These are phyloP conservation scores for Embidobia sp. DNA, from an alignment of 2,888 invertebrate species.

Conservation along the genomic window DNA sequence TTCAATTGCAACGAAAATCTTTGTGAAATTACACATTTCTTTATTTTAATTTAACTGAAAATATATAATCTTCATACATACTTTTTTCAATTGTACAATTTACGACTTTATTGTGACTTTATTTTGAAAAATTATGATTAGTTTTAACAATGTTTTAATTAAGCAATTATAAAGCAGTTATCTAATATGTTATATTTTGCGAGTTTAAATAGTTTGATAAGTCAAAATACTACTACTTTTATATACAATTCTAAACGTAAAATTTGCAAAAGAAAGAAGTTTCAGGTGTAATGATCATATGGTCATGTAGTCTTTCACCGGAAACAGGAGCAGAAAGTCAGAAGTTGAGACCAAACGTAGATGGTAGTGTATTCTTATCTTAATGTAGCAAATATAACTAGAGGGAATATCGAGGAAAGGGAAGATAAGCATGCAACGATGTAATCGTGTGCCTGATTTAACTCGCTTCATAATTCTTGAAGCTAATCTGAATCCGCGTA, in stretches of 20 bases:
- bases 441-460: conserved; percentile 80
- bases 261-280: not conserved
- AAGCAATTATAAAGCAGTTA: too few relatives aligned
- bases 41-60: too few relatives aligned
- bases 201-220: too few relatives aligned
- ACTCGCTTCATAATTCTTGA: conserved; percentile 81
- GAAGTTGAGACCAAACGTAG: conserved; percentile 69
- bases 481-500: conserved; percentile 80
- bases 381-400: conserved; percentile 78
- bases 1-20: not conserved
- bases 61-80: too few relatives aligned
- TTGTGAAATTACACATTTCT: not conserved
- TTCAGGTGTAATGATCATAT: conserved; percentile 8
- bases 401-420: conserved; percentile 73
- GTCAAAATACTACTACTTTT: too few relatives aligned
- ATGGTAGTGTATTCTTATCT: conserved; percentile 72
- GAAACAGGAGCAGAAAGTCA: conserved; percentile 23
- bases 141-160: too few relatives aligned
- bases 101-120: too few relatives aligned
- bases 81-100: too few relatives aligned
- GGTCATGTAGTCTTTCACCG: conserved; percentile 3
- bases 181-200: too few relatives aligned
- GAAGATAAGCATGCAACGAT: conserved; percentile 79
- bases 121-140: too few relatives aligned
- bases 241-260: too few relatives aligned